phyloP scores from a whole-genome alignment of 2,888 invertebrate genomes.

The Microplitis deprimator region DNA sequence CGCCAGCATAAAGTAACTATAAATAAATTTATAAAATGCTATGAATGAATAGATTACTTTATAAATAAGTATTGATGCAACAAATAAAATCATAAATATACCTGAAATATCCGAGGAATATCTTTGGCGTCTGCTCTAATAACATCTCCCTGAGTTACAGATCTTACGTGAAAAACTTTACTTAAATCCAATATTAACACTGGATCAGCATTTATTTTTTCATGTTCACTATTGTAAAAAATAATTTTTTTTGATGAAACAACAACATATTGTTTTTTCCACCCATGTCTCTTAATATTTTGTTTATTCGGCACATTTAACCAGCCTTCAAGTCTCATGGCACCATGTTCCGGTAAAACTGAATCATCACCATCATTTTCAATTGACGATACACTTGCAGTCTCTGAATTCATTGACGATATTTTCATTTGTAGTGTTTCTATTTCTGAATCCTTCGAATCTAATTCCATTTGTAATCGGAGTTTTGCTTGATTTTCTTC shows the following conservation, averaged over 20 bases:
- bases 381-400: constrained; percentile 91
- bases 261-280: constrained; percentile 97
- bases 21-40: constrained; percentile 15
- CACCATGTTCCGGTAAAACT: constrained; percentile 76
- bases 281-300: constrained; percentile 95
- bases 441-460: constrained; percentile 96
- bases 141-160: constrained; percentile 99
- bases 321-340: constrained; percentile 92
- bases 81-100: constrained; percentile 56
- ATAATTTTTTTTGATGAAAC: constrained; percentile 97
- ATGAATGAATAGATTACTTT: not conserved
- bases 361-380: constrained; percentile 88
- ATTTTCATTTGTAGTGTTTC: constrained; percentile 92
- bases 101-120: constrained; percentile 97
- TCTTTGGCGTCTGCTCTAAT: constrained; percentile 99
- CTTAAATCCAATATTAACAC: constrained; percentile 96
- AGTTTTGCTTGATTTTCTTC: constrained; percentile 85
- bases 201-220: constrained; percentile 95
- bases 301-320: constrained; percentile 95
- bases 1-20: constrained; percentile 95
- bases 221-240: constrained; percentile 95
- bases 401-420: constrained; percentile 85
- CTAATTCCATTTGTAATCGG: constrained; percentile 94
- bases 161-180: constrained; percentile 98
- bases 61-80: no score